Conservation (phyloP, 53 echinoderm and acorn worm genomes). For the Crossaster papposus region DNA sequence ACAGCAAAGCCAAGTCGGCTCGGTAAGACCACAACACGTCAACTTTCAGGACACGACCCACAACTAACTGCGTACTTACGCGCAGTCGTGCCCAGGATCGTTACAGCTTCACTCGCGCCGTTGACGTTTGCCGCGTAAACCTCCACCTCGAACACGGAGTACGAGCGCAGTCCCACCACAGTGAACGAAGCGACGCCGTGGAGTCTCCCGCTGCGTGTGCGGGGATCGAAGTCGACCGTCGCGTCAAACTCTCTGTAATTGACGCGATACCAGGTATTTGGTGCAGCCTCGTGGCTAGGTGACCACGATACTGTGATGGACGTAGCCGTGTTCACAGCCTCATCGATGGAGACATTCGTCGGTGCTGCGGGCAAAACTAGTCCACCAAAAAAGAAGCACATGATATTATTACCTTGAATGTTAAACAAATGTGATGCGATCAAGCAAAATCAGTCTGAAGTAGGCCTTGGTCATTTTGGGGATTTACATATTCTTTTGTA, state of each 20-base stretch:
- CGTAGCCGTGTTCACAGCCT: not conserved
- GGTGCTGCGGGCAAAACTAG: not conserved
- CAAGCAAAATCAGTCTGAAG: too few relatives aligned
- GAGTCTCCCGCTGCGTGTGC: not conserved
- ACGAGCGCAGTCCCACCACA: not conserved
- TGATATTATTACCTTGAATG: not conserved
- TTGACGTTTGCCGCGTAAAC: not conserved
- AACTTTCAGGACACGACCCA: not conserved
- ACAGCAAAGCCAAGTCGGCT: too few relatives aligned
- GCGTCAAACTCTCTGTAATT: not conserved
- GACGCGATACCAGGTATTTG: not conserved
- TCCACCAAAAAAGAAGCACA: not conserved
- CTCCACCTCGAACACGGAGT: not conserved
- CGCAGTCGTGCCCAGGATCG: not conserved
- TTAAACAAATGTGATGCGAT: too few relatives aligned
- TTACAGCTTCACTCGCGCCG: not conserved
- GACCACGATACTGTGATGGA: not conserved
- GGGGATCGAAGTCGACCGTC: not conserved
- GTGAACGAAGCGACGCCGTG: not conserved
- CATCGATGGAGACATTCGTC: not conserved
- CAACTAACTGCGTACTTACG: not conserved
- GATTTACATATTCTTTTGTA: too few relatives aligned
- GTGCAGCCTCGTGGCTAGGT: not conserved
- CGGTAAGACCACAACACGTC: not conserved
- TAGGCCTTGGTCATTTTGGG: too few relatives aligned